Evolutionary conservation across 1,140 invertebrate genomes (phyloP), one percentile per base, ranked within the genome.

Genomic region (Drosophila ambigua): DNA sequence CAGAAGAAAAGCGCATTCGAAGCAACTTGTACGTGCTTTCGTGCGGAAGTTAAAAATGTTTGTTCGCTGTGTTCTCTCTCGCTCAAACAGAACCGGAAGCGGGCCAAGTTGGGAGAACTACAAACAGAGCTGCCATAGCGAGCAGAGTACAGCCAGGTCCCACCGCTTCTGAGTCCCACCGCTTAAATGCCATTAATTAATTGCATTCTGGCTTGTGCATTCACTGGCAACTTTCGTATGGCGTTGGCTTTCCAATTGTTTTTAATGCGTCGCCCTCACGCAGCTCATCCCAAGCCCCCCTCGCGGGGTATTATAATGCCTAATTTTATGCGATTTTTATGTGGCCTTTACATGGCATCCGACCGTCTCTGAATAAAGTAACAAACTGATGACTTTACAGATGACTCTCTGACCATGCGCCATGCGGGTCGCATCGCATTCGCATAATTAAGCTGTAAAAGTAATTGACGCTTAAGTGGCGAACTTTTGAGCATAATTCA

Each of bases 401-500:
- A 73, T 54, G 55, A 39, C 59, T 35, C 35, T 39, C 35, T 5
- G 35, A 5, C 35, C 35, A 39, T 13, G 45, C 45, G 31, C 26
- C 52, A 78, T 87, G 66, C 79, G 80, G 80, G 80, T 59, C 35
- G 35, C 35, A 58, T 62, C 58, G 26, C 68, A 62, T 49, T 66
- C 35, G 77, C 75, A 83, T 88, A 88, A 88, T 88, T 88, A 88
- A 88, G 79, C 68, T 68, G 79, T 88, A 76, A 79, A 83, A 83
- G 79, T 77, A 88, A 88, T 88, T 88, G 76, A 72, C 57, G 57
- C 75, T 77, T 88, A 79, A 88, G 83, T 79, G 82, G 72, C 13
- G 23, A 88, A 88, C 52, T 88, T 87, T 87, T 67, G 58, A 77
- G 58, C 61, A 87, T 83, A 88, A 88, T 83, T 83, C 79, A 85